Base-by-base conservation (phyloP, 1,140 invertebrate genomes). In the Vanessa tameamea region DNA sequence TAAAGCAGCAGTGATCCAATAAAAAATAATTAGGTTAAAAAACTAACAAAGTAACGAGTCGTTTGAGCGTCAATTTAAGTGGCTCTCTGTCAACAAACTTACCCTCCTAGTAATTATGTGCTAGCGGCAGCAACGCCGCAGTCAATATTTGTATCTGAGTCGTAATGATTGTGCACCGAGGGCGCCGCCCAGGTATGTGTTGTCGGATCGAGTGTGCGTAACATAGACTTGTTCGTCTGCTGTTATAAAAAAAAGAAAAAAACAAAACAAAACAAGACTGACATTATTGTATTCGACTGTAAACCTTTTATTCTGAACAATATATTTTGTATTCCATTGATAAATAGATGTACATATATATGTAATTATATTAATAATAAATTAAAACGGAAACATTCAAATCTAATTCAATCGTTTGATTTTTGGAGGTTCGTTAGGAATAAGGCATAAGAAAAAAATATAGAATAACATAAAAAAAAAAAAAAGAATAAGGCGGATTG, bases 111-210 rank as follows among this genome's bases (percentile, higher is more conserved):
- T 75, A 78, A 78, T 76, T 78, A 76, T 75, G 74, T 72, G 71
- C 67, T 47, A 76, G 73, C 72, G 69, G 74, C 63, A 77, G 73
- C 73, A 75, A 69, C 64, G 73, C 77, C 77, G 70, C 73, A 75
- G 73, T 78, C 77, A 78, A 78, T 78, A 78, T 78, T 78, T 78
- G 77, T 78, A 75, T 73, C 77, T 75, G 77, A 78, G 64, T 72
- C 69, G 77, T 68, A 77, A 74, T 53, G 68, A 75, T 75, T 75
- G 69, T 78, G 66, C 73, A 66, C 20, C 2, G 66, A 65, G 77
- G 66, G 73, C 64, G 66, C 23, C 73, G 68, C 23, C 43, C 74
- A 67, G 65, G 69, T 72, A 78, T 47, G 15, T 26, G 65, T 63
- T 43, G 47, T 50, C 47, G 66, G 64, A 64, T 74, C 48, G 69